A percentile compares a stretch with the other conserved stretches of the same genome.
Conservation (phyloP, 1,140 invertebrate species). For the Amyelois transitella region DNA sequence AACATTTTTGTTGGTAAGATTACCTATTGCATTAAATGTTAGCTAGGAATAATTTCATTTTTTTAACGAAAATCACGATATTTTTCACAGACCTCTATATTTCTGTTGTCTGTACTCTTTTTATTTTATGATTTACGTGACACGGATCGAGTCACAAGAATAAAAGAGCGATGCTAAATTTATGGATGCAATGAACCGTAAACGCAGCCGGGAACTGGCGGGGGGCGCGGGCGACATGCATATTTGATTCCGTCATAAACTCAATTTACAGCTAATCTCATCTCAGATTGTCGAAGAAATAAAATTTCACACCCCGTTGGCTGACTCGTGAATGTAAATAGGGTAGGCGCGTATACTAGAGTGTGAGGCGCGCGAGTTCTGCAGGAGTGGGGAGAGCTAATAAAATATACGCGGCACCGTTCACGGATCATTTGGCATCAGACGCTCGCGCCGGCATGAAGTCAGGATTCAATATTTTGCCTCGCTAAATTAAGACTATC, state of each 20-base stretch:
- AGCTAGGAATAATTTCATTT: too few species aligned
- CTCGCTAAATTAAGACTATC: conserved; percentile 44
- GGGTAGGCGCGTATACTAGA: conserved; percentile 24
- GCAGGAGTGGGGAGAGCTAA: conserved; percentile 24
- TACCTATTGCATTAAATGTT: too few species aligned
- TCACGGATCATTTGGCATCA: conserved; percentile 49
- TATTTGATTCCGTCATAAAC: conserved; percentile 70
- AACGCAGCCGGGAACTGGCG: conserved; percentile 25
- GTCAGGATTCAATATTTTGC: conserved; percentile 47
- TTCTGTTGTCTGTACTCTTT: neutral
- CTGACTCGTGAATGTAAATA: conserved; percentile 60
- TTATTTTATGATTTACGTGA: neutral
- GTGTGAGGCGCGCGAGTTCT: neutral
- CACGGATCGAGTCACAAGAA: conserved; percentile 32
- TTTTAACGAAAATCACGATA: too few species aligned
- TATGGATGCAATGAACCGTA: conserved; percentile 48
- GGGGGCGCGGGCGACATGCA: conserved; percentile 40
- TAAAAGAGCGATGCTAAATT: conserved; percentile 45
- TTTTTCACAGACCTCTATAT: too few species aligned
- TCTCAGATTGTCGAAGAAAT: conserved; percentile 70
- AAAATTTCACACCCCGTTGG: conserved; percentile 66
- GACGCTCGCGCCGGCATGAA: conserved; percentile 25
- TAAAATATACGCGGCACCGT: conserved; percentile 47
- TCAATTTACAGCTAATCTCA: conserved; percentile 72
- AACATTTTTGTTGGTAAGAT: too few species aligned